Evolutionary conservation across 2,113 vertebrate species (phyloP), one percentile per base, ranked within the genome.

Genomic region (Tapirus terrestris): DNA sequence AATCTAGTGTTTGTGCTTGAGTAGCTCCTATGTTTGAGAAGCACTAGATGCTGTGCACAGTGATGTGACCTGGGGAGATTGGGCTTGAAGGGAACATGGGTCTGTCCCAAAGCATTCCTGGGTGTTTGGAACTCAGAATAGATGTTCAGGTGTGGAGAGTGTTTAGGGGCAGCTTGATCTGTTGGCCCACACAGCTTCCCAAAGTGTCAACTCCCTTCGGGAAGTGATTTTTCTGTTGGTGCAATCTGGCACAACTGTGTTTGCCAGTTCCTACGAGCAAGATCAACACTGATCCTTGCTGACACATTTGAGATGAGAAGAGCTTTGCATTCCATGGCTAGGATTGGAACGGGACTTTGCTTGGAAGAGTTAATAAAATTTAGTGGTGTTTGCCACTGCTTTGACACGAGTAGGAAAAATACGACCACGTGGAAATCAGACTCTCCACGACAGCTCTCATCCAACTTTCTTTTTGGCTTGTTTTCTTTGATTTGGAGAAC

Each of bases 31-130:
- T 20, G 36, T 29, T 33, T 5, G 31, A 36, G 12, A 53, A 45
- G 23, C 3, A 0, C 5, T 58, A 4, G 56, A 56, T 29, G 7
- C 11, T 9, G 1, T 6, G 17, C 18, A 3, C 23, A 5, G 6
- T 2, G 27, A 7, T 1, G 0, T 8, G 2, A 14, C 0, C 8
- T 36, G 5, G 39, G 31, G 8, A 20, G 6, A 5, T 45, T 5
- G 33, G 53, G 12, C 13, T 65, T 48, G 18, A n/a, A 75, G 63
- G 25, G 12, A 4, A 18, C 29, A 0, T 1, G 12, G 7, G 5
- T 33, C 60, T 45, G 43, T 25, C 8, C 33, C n/a, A 11, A 8
- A 63, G 20, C 53, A 33, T 12, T 21, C 36, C 36, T 31, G 61
- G 9, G 23, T 45, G 11, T 65, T 73, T 72, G 65, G 21, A 56